phyloP scores from a whole-genome alignment of 1,140 invertebrate genomes.

The Trachelipus rathkii region DNA sequence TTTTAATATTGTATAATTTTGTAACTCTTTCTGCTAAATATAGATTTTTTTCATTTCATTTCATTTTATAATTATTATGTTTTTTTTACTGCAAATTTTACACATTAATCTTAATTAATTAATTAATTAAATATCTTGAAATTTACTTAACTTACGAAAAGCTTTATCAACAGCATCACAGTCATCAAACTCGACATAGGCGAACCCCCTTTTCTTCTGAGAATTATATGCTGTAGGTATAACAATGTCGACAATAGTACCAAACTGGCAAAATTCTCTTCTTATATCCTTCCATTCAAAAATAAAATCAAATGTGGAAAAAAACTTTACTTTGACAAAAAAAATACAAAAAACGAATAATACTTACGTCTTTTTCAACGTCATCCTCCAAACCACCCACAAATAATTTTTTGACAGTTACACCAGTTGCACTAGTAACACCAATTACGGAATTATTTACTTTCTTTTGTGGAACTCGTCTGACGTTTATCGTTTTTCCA shows the following conservation, averaged over 20 bases:
- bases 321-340: background rate
- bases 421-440: slow-evolving; percentile 92
- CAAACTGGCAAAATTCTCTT: slow-evolving; percentile 61
- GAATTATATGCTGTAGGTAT: slow-evolving; percentile 86
- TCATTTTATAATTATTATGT: too few species aligned
- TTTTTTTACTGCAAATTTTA: too few species aligned
- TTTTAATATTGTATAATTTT: too few species aligned
- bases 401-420: slow-evolving; percentile 92
- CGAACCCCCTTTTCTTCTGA: slow-evolving; percentile 87
- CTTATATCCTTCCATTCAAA: too few species aligned
- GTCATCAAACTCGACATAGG: slow-evolving; percentile 92
- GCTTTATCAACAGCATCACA: slow-evolving; percentile 95
- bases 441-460: slow-evolving; percentile 86
- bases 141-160: slow-evolving; percentile 54
- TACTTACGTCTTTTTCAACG: slow-evolving; percentile 57
- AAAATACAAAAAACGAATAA: too few species aligned
- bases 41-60: too few species aligned
- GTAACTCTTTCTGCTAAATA: too few species aligned
- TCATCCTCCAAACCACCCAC: slow-evolving; percentile 80
- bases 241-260: slow-evolving; percentile 73
- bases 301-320: background rate
- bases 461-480: slow-evolving; percentile 93
- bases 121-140: background rate
- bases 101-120: too few species aligned
- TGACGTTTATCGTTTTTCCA: too few species aligned